These are phyloP conservation scores for Volucella bombylans DNA, from an alignment of 2,888 invertebrate species.

Conservation along the genomic window DNA sequence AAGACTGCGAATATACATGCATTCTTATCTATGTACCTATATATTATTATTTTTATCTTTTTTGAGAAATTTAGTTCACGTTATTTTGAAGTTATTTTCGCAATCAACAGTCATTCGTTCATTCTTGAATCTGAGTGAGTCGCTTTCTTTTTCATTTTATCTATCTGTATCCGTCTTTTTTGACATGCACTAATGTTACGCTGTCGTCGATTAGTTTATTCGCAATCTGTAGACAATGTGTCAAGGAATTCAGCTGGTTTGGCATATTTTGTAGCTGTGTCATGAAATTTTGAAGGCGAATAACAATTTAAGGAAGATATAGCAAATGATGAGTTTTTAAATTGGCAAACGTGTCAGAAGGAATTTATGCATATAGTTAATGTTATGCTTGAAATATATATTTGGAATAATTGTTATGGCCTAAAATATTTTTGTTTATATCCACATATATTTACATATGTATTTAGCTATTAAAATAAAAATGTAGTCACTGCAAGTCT, in stretches of 20 bases:
- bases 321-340: background rate
- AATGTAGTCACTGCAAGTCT: no score
- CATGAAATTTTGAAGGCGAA: conserved; percentile 8
- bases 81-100: conserved; percentile 13
- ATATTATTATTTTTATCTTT: background rate
- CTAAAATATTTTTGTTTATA: no score
- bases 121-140: background rate
- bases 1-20: no score
- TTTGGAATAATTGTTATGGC: no score
- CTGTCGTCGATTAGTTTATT: conserved; percentile 50
- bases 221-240: conserved; percentile 60
- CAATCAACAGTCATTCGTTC: conserved; percentile 11
- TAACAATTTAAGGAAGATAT: background rate
- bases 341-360: background rate
- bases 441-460: no score
- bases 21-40: no score
- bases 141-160: conserved; percentile 28
- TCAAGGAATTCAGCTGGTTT: conserved; percentile 60
- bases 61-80: background rate
- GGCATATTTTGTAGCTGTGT: conserved; percentile 51
- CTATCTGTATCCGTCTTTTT: conserved; percentile 16
- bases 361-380: background rate
- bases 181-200: conserved; percentile 26
- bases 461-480: no score
- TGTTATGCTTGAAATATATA: no score